Evolutionary conservation across 2,888 invertebrate species (phyloP), one percentile per base, ranked within the genome.

Genomic region (Plutella xylostella): DNA sequence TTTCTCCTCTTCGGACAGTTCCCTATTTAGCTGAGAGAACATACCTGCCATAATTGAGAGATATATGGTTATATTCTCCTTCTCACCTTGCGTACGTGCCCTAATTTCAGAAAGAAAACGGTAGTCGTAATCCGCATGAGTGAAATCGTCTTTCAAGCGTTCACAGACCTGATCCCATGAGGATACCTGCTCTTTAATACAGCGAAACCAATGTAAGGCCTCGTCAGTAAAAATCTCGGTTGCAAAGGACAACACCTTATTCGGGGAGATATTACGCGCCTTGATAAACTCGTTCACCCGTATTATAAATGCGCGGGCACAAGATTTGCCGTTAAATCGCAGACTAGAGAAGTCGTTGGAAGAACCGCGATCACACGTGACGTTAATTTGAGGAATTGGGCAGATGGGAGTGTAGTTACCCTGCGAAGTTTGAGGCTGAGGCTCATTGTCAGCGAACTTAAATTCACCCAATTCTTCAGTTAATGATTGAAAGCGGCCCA

Each of bases 31-130:
- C 0, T 55, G 48, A 0, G 53, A 51, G 31, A 57, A 56, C 49
- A 55, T 46, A 4, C 51, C 53, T 1, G 46, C 21, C 55, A 59
- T 55, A 2, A 56, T 55, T 0, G 57, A 45, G 0, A 56, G 6
- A 18, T 55, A 56, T 9, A 56, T 34, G 20, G 45, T 25, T 6
- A 45, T 45, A 20, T 35, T 45, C 20, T 45, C 45, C 3, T 15
- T 9, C n/a, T 41, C 42, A 14, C 45, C 45, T 41, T 45, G 45
- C 9, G 45, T 45, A 11, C 45, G 38, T 4, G 17, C 12, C 3
- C 41, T 9, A 28, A 45, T 45, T 17, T 45, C 45, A 5, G 25
- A 25, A n/a, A 21, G 17, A 3, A 45, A 15, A 3, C 35, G 35
- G 11, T 45, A 41, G 20, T 45, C 42, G 17, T 37, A 45, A 15